A percentile compares a stretch with the other conserved stretches of the same genome.
Evolutionary conservation across 2,797 vertebrate species (phyloP).

Genomic region (Psittacula echo): DNA sequence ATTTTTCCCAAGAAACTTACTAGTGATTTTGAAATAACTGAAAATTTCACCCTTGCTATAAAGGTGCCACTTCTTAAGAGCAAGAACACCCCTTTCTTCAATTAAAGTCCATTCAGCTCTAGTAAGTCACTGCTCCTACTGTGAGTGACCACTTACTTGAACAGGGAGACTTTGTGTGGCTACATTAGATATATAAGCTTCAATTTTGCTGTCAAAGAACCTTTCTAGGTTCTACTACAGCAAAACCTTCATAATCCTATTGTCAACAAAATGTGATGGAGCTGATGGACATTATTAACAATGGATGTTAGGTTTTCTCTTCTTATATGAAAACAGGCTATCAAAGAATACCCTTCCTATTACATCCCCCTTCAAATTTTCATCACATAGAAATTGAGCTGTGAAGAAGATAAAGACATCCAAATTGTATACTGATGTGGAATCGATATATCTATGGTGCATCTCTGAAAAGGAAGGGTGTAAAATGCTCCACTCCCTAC

Average conservation of each 20-base stretch:
- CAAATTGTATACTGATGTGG: background rate
- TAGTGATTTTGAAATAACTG: background rate
- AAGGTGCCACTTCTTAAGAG: background rate
- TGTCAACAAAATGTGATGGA: background rate
- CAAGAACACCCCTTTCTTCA: background rate
- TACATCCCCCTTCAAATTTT: background rate
- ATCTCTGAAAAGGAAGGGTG: background rate
- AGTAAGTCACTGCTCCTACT: background rate
- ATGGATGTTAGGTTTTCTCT: background rate
- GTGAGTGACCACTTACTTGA: background rate
- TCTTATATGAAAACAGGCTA: no score
- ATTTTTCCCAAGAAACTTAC: background rate
- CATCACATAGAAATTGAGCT: background rate
- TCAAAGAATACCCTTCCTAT: background rate
- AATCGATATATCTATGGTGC: background rate
- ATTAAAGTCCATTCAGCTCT: background rate
- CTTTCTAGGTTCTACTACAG: background rate
- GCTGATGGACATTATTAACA: background rate
- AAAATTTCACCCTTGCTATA: background rate
- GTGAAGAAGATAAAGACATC: background rate
- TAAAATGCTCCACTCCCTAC: background rate
- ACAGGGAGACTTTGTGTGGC: background rate
- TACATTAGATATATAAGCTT: background rate
- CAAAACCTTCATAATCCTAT: background rate
- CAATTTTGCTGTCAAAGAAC: background rate